Percentiles rank a stretch among this genome's conserved stretches.
These are phyloP conservation scores for Delphinapterus leucas DNA, from an alignment of 2,113 vertebrate species.

Conservation along the genomic window DNA sequence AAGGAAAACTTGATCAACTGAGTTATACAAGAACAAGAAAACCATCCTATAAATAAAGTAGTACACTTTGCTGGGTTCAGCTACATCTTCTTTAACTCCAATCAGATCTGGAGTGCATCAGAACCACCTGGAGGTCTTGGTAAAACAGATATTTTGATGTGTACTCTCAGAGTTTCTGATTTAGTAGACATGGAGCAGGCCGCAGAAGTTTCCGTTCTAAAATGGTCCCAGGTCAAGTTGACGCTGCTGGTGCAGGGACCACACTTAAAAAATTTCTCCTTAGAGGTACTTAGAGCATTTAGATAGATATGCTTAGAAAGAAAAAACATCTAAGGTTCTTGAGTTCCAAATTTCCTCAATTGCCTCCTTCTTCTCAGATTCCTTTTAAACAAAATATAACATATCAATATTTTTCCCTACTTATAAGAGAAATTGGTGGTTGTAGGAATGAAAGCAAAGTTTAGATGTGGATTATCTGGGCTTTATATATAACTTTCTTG, in stretches of 20 bases:
- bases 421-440: not conserved
- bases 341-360: not conserved
- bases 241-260: not conserved
- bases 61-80: not conserved
- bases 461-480: not conserved
- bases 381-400: not conserved
- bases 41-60: not conserved
- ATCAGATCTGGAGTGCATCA: not conserved
- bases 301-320: not conserved
- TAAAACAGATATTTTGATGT: not conserved
- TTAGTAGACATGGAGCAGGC: not conserved
- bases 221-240: not conserved
- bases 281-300: not conserved
- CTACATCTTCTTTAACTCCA: not conserved
- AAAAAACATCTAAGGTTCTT: not conserved
- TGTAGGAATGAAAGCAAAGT: not conserved
- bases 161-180: not conserved
- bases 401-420: not conserved
- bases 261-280: not conserved
- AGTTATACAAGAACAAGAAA: not conserved
- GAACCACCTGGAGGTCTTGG: not conserved
- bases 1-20: not conserved
- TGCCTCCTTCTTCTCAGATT: not conserved
- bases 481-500: not conserved
- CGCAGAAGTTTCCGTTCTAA: not conserved